phyloP scores from a whole-genome alignment of 2,797 vertebrate species.

The Centropyge bicolor region DNA sequence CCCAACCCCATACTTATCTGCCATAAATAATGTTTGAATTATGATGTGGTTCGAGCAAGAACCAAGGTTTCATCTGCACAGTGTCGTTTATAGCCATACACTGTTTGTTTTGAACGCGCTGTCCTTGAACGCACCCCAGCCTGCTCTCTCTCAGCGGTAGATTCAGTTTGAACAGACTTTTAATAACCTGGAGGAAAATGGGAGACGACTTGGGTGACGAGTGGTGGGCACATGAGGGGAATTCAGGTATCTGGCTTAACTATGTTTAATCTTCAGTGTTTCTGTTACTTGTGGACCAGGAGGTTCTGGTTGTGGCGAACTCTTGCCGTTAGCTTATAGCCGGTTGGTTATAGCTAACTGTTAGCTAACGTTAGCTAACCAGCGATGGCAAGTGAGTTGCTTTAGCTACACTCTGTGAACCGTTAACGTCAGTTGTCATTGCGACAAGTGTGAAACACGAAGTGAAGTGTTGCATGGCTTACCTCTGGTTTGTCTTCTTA shows the following conservation, averaged over 20 bases:
- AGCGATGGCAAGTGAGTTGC: not conserved
- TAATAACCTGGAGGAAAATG: conserved; percentile 64
- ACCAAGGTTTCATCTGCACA: too few species aligned
- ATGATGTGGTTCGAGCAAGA: not conserved
- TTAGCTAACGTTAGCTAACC: conserved; percentile 58
- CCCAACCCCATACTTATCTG: too few species aligned
- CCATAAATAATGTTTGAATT: not conserved
- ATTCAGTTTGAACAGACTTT: conserved; percentile 57
- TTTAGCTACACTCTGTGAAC: not conserved
- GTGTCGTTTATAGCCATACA: not conserved
- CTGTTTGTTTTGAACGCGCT: conserved; percentile 3
- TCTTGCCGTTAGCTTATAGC: not conserved
- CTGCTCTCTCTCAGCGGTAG: conserved; percentile 50
- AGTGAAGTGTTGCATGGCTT: not conserved
- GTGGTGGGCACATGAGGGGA: conserved; percentile 80
- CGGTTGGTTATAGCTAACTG: conserved; percentile 5
- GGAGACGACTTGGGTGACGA: conserved; percentile 85
- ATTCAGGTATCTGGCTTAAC: conserved; percentile 56
- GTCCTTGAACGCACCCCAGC: conserved; percentile 65
- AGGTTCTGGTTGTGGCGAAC: not conserved
- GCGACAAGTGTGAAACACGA: not conserved
- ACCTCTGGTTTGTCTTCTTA: not conserved
- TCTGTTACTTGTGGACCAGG: not conserved
- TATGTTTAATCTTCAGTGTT: not conserved
- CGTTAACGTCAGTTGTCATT: not conserved